phyloP scores from a whole-genome alignment of 2,888 invertebrate species.

The Drosophila aldrichi region DNA sequence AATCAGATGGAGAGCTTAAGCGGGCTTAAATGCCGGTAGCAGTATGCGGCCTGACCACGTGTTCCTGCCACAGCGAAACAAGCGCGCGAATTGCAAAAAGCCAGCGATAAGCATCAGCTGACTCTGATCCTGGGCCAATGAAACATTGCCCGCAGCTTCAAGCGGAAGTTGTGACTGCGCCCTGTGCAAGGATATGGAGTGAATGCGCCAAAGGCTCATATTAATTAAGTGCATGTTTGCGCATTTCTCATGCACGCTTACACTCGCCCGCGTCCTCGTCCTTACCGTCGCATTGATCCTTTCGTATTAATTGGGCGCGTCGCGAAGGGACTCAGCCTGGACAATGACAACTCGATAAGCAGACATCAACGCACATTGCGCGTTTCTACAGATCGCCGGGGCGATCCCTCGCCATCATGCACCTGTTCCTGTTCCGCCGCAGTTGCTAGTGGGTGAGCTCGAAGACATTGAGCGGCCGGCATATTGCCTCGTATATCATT shows the following conservation, averaged over 20 bases:
- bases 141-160: slow-evolving; percentile 52
- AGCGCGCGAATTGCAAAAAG: slow-evolving; percentile 65
- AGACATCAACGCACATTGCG: slow-evolving; percentile 78
- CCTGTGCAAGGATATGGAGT: slow-evolving; percentile 33
- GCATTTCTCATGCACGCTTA: slow-evolving; percentile 53
- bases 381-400: slow-evolving; percentile 35
- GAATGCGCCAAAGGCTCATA: slow-evolving; percentile 63
- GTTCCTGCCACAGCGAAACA: slow-evolving; percentile 47
- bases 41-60: slow-evolving; percentile 29
- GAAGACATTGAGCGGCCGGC: slow-evolving; percentile 20
- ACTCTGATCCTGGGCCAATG: slow-evolving; percentile 30
- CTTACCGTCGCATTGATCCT: slow-evolving; percentile 43
- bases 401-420: slow-evolving; percentile 57
- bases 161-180: slow-evolving; percentile 45
- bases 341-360: slow-evolving; percentile 83
- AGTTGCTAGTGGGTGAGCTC: slow-evolving; percentile 68
- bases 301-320: slow-evolving; percentile 66
- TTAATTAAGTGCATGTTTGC: slow-evolving; percentile 75
- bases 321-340: slow-evolving; percentile 45
- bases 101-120: slow-evolving; percentile 57
- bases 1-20: slow-evolving; percentile 64
- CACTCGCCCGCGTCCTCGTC: slow-evolving; percentile 8
- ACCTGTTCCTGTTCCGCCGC: slow-evolving; percentile 70
- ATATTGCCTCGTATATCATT: slow-evolving; percentile 63
- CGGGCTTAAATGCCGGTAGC: slow-evolving; percentile 75